Base-by-base conservation (phyloP, 2,888 invertebrate genomes). In the Monochamus alternatus region DNA sequence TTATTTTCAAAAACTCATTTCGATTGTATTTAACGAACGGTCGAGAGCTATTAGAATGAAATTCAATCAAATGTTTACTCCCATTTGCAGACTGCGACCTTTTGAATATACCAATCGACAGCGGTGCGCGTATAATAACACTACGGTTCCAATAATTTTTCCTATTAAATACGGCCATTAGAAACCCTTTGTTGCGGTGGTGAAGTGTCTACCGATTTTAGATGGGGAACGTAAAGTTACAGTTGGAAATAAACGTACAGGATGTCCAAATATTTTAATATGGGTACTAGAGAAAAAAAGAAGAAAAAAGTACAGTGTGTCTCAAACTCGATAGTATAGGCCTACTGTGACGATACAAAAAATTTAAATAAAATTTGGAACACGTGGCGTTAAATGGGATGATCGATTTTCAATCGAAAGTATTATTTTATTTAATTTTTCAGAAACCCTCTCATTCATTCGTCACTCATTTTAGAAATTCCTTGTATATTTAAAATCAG, bases 1-100 rank as follows among this genome's bases (percentile, higher is more conserved):
- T 75, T 76, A 68, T 78, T 78, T 73, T 75, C 70, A 70, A 75
- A 38, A 78, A 75, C 74, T 68, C 75, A 73, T 78, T 75, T 71
- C 67, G 58, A 75, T 77, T 77, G 75, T 75, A 58, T 77, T 77
- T 69, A 75, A 67, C 73, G 30, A 73, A 30, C 64, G 68, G 69
- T 74, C 59, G 69, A 74, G 74, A 69, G 69, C 64, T 69, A 74
- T 74, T 74, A 68, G 64, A 58, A 58, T 69, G 58, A 74, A 74
- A 69, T 68, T 55, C 58, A 64, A 64, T 68, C 73, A 59, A 44
- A 44, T 73, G 65, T 73, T 73, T 73, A 68, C 64, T 74, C 55
- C 58, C 68, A 68, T 52, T 60, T 69, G 47, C 22, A 51, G 47
- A 69, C 59, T 47, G 69, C 60, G 60, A 44, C 30, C 43, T 59